These are phyloP conservation scores for Phenganax marumi DNA, from an alignment of 92 coral and sea anemone species.

Conservation along the genomic window DNA sequence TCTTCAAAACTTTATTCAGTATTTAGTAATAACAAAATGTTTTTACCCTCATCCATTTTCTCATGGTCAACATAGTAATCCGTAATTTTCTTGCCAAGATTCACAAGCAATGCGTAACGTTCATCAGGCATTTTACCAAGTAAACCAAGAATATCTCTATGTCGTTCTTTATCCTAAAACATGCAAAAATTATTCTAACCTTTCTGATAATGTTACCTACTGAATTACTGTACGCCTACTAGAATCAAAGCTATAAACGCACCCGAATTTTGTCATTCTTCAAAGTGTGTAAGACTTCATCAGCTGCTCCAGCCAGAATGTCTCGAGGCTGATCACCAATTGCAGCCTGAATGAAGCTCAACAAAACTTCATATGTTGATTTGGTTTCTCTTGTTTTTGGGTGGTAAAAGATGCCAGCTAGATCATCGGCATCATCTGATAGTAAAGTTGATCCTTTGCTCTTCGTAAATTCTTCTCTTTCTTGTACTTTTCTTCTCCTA, in stretches of 20 bases:
- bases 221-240: no score
- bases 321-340: conserved; percentile 99
- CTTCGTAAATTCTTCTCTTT: conserved; percentile 82
- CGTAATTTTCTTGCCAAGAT: conserved; percentile 94
- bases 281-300: conserved; percentile 82
- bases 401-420: conserved; percentile 82
- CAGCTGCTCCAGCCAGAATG: conserved; percentile 96
- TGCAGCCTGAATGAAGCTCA: conserved; percentile 95
- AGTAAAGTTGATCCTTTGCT: conserved; percentile 74
- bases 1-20: background rate
- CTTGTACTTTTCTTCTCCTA: conserved; percentile 89
- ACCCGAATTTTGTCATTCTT: conserved; percentile 95
- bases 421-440: conserved; percentile 86
- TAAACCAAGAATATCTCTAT: conserved; percentile 79
- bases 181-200: background rate
- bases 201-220: background rate
- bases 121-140: conserved; percentile 94
- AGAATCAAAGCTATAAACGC: background rate
- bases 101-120: conserved; percentile 85
- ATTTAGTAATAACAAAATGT: background rate
- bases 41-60: conserved; percentile 74
- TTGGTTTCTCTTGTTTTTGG: conserved; percentile 98
- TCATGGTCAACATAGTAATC: conserved; percentile 86
- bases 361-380: conserved; percentile 87
- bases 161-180: conserved; percentile 89